These are phyloP conservation scores for Sphyrna mokarran DNA, from an alignment of 2,113 vertebrate genomes.

Conservation along the genomic window DNA sequence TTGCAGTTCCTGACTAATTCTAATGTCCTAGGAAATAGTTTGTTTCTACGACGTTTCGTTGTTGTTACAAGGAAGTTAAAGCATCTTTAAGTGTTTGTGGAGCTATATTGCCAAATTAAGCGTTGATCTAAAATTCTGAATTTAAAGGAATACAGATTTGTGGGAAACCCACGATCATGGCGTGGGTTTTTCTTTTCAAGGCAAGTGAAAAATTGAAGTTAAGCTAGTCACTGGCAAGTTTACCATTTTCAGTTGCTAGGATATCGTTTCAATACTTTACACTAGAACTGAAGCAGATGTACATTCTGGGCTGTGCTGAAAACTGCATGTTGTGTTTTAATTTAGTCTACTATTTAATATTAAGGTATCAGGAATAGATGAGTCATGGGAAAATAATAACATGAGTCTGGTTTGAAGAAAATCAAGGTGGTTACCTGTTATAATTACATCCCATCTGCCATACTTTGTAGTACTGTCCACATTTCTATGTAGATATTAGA, in stretches of 20 bases:
- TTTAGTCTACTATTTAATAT: background rate
- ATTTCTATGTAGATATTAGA: background rate
- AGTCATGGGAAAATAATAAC: background rate
- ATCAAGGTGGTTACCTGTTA: background rate
- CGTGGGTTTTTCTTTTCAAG: background rate
- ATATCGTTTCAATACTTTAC: background rate
- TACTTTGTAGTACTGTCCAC: background rate
- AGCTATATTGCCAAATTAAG: background rate
- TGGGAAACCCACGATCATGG: background rate
- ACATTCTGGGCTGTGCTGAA: background rate
- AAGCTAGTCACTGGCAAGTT: background rate
- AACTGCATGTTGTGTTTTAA: background rate
- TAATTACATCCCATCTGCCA: background rate
- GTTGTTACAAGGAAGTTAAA: too few species aligned
- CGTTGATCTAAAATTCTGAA: background rate
- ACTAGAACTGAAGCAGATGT: background rate
- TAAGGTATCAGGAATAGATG: background rate
- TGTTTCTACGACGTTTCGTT: background rate
- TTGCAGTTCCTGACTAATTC: background rate
- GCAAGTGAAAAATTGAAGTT: background rate
- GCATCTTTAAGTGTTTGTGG: background rate
- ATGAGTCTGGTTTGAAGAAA: background rate
- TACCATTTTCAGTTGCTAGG: background rate
- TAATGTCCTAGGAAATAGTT: background rate
- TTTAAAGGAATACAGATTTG: background rate